phyloP scores from a whole-genome alignment of 2,797 vertebrate genomes.

The Tangara arthus region DNA sequence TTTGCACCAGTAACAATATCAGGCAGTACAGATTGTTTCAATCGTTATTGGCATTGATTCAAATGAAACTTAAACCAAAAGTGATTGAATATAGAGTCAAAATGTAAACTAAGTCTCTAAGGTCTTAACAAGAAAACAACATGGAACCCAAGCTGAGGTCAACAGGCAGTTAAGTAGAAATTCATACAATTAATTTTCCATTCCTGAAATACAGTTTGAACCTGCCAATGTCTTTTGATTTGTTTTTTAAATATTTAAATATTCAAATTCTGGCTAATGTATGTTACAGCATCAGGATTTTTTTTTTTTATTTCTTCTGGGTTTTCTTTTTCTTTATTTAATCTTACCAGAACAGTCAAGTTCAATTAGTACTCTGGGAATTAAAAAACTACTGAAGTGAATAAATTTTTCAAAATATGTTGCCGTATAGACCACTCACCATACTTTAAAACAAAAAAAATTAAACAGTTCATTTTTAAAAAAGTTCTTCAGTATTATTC shows the following conservation, averaged over 20 bases:
- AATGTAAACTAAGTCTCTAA: neutral
- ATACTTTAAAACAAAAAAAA: neutral
- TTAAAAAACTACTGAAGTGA: neutral
- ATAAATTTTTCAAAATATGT: neutral
- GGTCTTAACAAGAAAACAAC: neutral
- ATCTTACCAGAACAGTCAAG: neutral
- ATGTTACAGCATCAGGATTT: neutral
- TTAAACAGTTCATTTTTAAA: neutral
- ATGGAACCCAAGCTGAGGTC: neutral
- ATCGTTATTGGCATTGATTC: neutral
- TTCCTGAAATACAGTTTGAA: neutral
- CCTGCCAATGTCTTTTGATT: rapidly evolving
- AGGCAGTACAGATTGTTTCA: neutral
- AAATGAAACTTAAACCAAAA: neutral
- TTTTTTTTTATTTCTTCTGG: neutral
- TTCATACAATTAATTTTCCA: neutral
- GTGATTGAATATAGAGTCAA: neutral
- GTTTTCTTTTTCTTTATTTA: neutral
- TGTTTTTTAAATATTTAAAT: neutral
- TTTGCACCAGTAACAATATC: neutral
- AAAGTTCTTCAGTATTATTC: neutral
- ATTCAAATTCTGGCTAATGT: neutral
- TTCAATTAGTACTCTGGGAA: neutral
- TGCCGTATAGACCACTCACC: neutral
- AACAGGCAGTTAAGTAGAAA: neutral